Conservation (phyloP, 1,140 invertebrate species). For the Danaus plexippus region DNA sequence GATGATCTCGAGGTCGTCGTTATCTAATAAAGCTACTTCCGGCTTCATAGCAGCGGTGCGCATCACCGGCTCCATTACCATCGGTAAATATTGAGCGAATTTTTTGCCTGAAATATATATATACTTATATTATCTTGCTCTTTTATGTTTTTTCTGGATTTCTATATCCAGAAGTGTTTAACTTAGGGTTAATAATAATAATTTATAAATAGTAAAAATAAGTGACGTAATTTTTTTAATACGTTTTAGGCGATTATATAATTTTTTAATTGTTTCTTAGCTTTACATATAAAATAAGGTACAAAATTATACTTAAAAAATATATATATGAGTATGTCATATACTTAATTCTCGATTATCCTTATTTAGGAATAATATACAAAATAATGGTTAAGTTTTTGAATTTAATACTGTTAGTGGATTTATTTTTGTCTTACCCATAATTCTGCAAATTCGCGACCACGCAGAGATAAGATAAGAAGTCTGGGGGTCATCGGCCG, state of each 20-base stretch:
- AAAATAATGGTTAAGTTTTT: slow-evolving; percentile 2
- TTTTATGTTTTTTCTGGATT: no score
- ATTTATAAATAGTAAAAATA: no score
- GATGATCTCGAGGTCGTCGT: slow-evolving; percentile 89
- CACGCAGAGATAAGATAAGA: slow-evolving; percentile 99
- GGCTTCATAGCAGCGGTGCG: slow-evolving; percentile 96
- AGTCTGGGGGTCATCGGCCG: slow-evolving; percentile 97
- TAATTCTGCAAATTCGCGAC: slow-evolving; percentile 98
- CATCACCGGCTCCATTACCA: slow-evolving; percentile 98
- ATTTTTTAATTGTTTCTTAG: no score
- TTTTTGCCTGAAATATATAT: slow-evolving; percentile 77
- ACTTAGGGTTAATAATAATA: no score
- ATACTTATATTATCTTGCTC: not conserved
- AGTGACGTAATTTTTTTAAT: no score
- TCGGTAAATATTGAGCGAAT: slow-evolving; percentile 96
- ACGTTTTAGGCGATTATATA: no score
- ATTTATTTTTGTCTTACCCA: slow-evolving; percentile 74
- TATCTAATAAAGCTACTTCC: slow-evolving; percentile 96
- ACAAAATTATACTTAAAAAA: no score
- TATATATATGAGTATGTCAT: no score
- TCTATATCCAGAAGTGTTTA: no score
- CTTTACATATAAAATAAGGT: no score
- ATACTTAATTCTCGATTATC: no score
- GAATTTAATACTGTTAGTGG: not conserved
- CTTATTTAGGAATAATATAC: no score